Evolutionary conservation across 2,113 vertebrate species (phyloP), one percentile per base, ranked within the genome.

Genomic region (Saimiri boliviensis): DNA sequence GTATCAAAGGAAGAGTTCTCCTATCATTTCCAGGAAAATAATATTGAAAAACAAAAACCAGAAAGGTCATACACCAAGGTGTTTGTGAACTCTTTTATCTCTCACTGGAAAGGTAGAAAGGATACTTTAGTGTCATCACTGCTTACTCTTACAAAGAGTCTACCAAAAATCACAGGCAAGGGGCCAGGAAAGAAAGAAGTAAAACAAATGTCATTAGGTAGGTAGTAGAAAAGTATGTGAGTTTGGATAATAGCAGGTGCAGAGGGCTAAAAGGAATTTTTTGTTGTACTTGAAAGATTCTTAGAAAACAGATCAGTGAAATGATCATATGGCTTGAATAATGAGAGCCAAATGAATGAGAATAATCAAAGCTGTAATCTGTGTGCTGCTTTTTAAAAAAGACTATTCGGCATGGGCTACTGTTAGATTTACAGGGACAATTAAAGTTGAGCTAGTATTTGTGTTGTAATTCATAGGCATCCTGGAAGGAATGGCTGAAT

Each of bases 121-220:
- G n/a, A 37, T 93, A 70, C 11, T 87, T 23, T 27, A 76, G 49
- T 95, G 27, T 94, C 60, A 80, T 27, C 37, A 82, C 54, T 91
- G 68, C 45, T 93, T 47, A 60, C 40, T 93, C 47, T 86, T 95
- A 95, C 71, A 96, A 90, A 93, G 42, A 90, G 30, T 94, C 86
- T 97, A 76, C 21, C 40, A 93, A 80, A 68, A 86, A 91, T 97
- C 56, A 60, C 45, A 89, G 84, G 82, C 91, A 76, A 93, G 56
- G 90, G 79, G 14, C 49, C 96, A 97, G 93, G 66, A 93, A 91
- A 84, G 58, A 93, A 94, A 83, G 37, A 81, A 86, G 56, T 88
- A 73, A 98, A 95, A 85, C 45, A 88, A 88, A 93, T 94, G 86
- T 56, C 19, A 60, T 93, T 92, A 96, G 96, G 70, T 92, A 93